phyloP scores from a whole-genome alignment of 2,797 vertebrate genomes.

The Takifugu rubripes region DNA sequence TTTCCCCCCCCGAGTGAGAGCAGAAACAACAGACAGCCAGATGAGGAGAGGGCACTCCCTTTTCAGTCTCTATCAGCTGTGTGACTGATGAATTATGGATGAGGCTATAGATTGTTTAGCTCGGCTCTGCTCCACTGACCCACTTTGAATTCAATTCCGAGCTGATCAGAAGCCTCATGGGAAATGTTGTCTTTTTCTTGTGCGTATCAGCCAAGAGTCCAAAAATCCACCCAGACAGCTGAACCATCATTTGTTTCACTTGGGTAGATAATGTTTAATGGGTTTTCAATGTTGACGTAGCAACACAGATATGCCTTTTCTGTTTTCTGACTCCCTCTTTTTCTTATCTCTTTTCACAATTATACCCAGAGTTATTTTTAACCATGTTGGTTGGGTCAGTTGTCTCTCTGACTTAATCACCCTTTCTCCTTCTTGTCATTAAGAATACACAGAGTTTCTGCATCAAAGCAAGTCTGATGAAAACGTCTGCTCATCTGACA shows the following conservation, averaged over 20 bases:
- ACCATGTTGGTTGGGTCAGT: constrained; percentile 3
- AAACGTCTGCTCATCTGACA: constrained; percentile 25
- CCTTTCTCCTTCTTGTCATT: constrained; percentile 7
- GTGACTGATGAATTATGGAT: constrained; percentile 70
- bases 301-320: background rate
- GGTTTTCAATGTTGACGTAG: background rate
- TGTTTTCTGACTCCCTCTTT: constrained; percentile 2
- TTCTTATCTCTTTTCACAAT: constrained; percentile 9
- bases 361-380: background rate
- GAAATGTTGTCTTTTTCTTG: constrained; percentile 34
- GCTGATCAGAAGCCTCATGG: constrained; percentile 41
- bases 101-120: constrained; percentile 67
- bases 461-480: constrained; percentile 1
- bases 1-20: constrained; percentile 9
- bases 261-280: constrained; percentile 5
- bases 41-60: constrained; percentile 40
- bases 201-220: constrained; percentile 32
- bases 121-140: constrained; percentile 71
- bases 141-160: constrained; percentile 58
- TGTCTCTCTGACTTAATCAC: constrained; percentile 11
- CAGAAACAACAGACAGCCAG: constrained; percentile 24
- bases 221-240: background rate
- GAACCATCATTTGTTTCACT: constrained; percentile 10
- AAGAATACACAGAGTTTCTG: constrained; percentile 12
- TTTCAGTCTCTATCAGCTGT: constrained; percentile 49